Conservation (phyloP, 1,140 invertebrate species). For the Phymastichus coffea region DNA sequence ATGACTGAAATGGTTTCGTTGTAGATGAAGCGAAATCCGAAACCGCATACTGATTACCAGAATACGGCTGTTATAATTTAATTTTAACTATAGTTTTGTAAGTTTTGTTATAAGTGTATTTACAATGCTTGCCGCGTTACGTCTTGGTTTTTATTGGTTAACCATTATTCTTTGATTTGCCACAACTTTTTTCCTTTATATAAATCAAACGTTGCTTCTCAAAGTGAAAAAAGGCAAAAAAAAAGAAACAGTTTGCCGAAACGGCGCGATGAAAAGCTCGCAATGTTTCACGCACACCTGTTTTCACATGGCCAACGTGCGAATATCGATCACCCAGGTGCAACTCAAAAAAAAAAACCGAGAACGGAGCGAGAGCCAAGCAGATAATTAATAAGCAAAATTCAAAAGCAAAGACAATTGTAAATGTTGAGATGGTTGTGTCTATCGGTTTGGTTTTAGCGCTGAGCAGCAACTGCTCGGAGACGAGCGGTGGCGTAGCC, state of each 20-base stretch:
- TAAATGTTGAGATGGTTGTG: slow-evolving; percentile 58
- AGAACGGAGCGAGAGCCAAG: too few species aligned
- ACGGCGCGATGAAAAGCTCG: too few species aligned
- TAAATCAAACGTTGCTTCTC: not conserved
- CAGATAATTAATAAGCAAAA: slow-evolving; percentile 11
- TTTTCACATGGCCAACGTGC: too few species aligned
- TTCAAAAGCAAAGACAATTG: slow-evolving; percentile 46
- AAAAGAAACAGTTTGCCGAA: slow-evolving; percentile 12
- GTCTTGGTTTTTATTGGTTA: slow-evolving; percentile 41
- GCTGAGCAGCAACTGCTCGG: slow-evolving; percentile 56
- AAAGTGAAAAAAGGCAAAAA: slow-evolving; percentile 1
- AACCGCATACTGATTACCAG: too few species aligned
- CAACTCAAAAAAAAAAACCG: too few species aligned
- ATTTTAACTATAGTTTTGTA: slow-evolving; percentile 39
- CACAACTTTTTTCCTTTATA: slow-evolving; percentile 8
- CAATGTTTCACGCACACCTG: too few species aligned
- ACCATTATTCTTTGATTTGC: slow-evolving; percentile 11
- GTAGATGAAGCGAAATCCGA: too few species aligned
- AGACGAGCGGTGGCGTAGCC: slow-evolving; percentile 49
- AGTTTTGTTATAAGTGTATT: slow-evolving; percentile 33
- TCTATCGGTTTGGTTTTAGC: slow-evolving; percentile 61
- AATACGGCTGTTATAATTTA: slow-evolving; percentile 31
- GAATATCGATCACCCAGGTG: too few species aligned
- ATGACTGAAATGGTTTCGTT: too few species aligned
- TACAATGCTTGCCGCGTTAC: slow-evolving; percentile 31